A percentile compares a stretch with the other conserved stretches of the same genome.
Evolutionary conservation across 2,797 vertebrate genomes (phyloP).

Genomic region (Caiman crocodilus): DNA sequence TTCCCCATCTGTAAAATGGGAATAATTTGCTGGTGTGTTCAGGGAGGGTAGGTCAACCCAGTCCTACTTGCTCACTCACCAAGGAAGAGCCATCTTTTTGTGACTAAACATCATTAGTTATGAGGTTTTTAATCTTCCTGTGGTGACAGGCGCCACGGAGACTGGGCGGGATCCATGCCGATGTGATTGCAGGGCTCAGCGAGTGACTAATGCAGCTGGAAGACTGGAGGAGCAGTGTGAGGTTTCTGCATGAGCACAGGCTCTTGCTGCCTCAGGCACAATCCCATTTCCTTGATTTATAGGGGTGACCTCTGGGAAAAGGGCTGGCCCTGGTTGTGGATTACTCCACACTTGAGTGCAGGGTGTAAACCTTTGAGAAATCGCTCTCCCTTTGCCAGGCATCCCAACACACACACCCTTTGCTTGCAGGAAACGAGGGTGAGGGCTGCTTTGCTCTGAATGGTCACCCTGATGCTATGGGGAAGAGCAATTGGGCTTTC

Average conservation of each 20-base stretch:
- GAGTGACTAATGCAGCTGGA: conserved; percentile 25
- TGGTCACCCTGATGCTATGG: too few relatives aligned
- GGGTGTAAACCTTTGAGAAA: too few relatives aligned
- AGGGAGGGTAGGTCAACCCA: conserved; percentile 64
- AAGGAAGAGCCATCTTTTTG: not conserved
- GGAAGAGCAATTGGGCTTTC: too few relatives aligned
- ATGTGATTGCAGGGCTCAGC: conserved; percentile 36
- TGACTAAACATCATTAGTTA: conserved; percentile 59
- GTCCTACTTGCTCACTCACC: conserved; percentile 37
- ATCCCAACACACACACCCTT: too few relatives aligned
- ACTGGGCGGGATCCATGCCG: conserved; percentile 47
- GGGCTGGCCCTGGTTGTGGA: not conserved
- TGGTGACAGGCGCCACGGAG: not conserved
- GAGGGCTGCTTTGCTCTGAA: too few relatives aligned
- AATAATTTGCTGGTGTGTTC: conserved; percentile 18
- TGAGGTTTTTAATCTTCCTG: conserved; percentile 8
- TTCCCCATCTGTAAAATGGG: conserved; percentile 32
- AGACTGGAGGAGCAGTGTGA: not conserved
- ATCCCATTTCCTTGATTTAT: not conserved
- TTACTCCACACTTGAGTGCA: too few relatives aligned
- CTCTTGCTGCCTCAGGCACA: not conserved
- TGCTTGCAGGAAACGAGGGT: too few relatives aligned
- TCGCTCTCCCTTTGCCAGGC: too few relatives aligned
- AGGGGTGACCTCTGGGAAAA: not conserved
- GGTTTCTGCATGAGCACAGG: not conserved